A percentile compares a stretch with the other conserved stretches of the same genome.
Evolutionary conservation across 2,888 invertebrate genomes (phyloP).

Genomic region (Gastrophysa polygoni): DNA sequence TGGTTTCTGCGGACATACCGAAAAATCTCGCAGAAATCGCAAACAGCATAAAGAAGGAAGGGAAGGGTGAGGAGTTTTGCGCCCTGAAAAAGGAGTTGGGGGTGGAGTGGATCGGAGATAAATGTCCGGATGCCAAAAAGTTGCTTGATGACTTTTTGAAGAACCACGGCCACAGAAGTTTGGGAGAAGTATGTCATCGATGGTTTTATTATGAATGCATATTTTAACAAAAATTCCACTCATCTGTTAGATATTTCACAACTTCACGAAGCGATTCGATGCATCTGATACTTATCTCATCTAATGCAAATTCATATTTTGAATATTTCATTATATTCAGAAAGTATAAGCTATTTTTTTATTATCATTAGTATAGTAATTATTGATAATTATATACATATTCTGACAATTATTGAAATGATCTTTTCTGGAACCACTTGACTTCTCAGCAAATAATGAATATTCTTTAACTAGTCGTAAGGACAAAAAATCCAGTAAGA

Average conservation of each 20-base stretch:
- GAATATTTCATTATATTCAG: no score
- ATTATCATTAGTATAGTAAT: no score
- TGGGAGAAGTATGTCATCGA: slow-evolving; percentile 63
- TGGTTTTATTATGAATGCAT: slow-evolving; percentile 1
- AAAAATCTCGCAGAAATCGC: slow-evolving; percentile 49
- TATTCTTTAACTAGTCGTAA: no score
- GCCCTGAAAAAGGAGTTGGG: slow-evolving; percentile 60
- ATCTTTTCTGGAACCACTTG: no score
- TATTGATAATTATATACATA: no score
- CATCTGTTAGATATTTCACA: not conserved
- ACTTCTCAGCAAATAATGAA: no score
- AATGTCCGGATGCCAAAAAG: slow-evolving; percentile 58
- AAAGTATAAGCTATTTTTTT: no score
- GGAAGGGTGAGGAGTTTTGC: slow-evolving; percentile 59
- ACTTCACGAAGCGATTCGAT: not conserved
- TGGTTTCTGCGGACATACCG: slow-evolving; percentile 77
- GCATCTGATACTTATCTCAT: no score
- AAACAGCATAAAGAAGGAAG: slow-evolving; percentile 44
- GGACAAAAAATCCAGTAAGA: no score
- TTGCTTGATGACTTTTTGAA: slow-evolving; percentile 66
- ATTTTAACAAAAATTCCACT: no score
- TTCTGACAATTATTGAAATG: no score
- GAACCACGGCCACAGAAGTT: slow-evolving; percentile 73
- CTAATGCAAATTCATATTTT: no score
- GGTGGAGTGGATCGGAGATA: slow-evolving; percentile 64